phyloP scores from a whole-genome alignment of 2,113 vertebrate species.

The Lonchura striata region DNA sequence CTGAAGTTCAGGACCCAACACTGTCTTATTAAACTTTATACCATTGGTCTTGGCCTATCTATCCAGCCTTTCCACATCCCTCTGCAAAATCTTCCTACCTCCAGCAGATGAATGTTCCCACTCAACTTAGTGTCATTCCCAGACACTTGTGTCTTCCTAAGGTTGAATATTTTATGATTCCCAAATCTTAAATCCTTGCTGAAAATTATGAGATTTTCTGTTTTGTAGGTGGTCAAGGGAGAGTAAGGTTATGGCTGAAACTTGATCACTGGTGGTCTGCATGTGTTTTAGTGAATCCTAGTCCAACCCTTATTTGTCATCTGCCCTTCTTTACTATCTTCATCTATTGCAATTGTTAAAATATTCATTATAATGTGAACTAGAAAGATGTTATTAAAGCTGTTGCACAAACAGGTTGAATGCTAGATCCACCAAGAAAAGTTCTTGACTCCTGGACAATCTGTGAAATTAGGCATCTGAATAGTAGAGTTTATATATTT shows the following conservation, averaged over 20 bases:
- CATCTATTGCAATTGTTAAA: neutral
- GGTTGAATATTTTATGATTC: neutral
- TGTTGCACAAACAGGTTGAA: neutral
- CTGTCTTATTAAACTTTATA: neutral
- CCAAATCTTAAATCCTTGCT: neutral
- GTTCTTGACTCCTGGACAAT: neutral
- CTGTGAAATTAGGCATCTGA: neutral
- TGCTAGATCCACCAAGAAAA: neutral
- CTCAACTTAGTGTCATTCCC: neutral
- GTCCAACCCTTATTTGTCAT: neutral
- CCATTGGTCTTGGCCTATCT: neutral
- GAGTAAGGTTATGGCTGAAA: neutral
- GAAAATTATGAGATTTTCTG: neutral
- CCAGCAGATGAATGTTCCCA: neutral
- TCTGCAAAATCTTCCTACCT: neutral
- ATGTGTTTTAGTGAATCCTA: neutral
- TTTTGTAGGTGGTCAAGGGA: neutral
- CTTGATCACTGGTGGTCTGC: neutral
- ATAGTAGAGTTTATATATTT: neutral
- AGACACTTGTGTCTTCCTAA: neutral
- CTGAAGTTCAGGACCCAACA: neutral
- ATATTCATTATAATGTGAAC: neutral
- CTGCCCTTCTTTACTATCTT: neutral
- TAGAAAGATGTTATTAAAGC: neutral
- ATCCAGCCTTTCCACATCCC: neutral